These are phyloP conservation scores for Crenuchus spilurus DNA, from an alignment of 2,797 vertebrate species.

Conservation along the genomic window DNA sequence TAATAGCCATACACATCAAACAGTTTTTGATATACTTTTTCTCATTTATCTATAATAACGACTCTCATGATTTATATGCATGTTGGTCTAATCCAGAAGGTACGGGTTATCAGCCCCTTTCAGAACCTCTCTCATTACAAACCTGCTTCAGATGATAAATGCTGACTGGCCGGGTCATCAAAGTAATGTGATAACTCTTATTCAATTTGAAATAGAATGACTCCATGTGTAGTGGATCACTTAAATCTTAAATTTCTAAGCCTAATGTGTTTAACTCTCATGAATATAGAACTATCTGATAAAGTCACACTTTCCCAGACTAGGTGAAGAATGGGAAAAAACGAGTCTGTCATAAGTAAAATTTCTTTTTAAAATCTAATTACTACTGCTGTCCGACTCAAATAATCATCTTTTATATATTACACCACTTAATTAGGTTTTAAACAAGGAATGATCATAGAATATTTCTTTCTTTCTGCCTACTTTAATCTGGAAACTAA, in stretches of 20 bases:
- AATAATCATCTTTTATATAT: background rate
- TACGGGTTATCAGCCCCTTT: constrained; percentile 37
- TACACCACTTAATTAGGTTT: background rate
- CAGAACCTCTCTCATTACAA: constrained; percentile 30
- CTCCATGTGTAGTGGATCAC: background rate
- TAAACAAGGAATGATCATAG: background rate
- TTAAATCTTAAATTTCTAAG: constrained; percentile 7
- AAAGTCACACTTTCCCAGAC: constrained; percentile 15
- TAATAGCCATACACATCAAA: background rate
- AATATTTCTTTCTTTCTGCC: background rate
- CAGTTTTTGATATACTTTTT: background rate
- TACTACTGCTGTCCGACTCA: constrained; percentile 31
- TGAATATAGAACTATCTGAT: constrained; percentile 43
- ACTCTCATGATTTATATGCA: constrained; percentile 44
- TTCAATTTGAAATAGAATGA: constrained; percentile 28
- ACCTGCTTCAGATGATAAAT: constrained; percentile 31
- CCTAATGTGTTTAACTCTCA: constrained; percentile 27
- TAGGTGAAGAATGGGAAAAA: constrained; percentile 22
- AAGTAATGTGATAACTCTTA: constrained; percentile 36
- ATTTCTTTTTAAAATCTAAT: constrained; percentile 48
- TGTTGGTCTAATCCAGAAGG: constrained; percentile 11
- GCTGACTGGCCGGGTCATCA: constrained; percentile 26
- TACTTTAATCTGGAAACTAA: background rate
- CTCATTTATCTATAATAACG: background rate
- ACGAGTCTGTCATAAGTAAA: constrained; percentile 1